phyloP scores from a whole-genome alignment of 2,113 vertebrate genomes.

The Cynoglossus semilaevis region DNA sequence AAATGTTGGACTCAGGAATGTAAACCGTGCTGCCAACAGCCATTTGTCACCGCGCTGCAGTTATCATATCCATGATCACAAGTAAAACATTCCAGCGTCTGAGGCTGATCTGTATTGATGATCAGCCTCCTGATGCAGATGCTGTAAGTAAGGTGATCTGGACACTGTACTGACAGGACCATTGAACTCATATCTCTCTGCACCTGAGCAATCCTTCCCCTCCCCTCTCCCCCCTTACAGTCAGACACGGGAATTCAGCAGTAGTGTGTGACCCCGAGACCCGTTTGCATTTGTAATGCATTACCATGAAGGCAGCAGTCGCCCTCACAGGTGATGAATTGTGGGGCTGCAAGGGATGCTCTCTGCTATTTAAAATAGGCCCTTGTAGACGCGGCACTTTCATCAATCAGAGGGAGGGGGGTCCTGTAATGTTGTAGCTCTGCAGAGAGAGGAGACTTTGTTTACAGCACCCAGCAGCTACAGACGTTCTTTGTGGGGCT shows the following conservation, averaged over 20 bases:
- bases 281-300: conserved; percentile 54
- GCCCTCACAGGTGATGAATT: conserved; percentile 68
- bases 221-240: not conserved
- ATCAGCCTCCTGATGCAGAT: conserved; percentile 3
- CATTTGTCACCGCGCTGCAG: not conserved
- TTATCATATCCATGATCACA: conserved; percentile 5
- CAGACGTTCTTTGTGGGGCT: conserved; percentile 17
- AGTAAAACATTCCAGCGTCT: conserved; percentile 10
- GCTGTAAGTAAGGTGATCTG: conserved; percentile 12
- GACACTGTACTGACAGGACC: conserved; percentile 20
- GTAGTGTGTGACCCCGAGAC: conserved; percentile 44
- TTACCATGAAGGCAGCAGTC: conserved; percentile 69
- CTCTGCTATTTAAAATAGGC: conserved; percentile 73
- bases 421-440: conserved; percentile 65
- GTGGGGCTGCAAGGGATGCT: conserved; percentile 51
- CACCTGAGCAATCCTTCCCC: not conserved
- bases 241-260: conserved; percentile 19
- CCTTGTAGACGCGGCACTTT: conserved; percentile 63
- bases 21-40: not conserved
- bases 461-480: conserved; percentile 18
- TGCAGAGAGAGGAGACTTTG: conserved; percentile 46
- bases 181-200: conserved; percentile 3
- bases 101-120: conserved; percentile 2
- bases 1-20: not conserved
- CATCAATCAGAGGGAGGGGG: conserved; percentile 69